Evolutionary conservation across 2,113 vertebrate species (phyloP), one percentile per base, ranked within the genome.

Genomic region (Sisor rabdophorus): DNA sequence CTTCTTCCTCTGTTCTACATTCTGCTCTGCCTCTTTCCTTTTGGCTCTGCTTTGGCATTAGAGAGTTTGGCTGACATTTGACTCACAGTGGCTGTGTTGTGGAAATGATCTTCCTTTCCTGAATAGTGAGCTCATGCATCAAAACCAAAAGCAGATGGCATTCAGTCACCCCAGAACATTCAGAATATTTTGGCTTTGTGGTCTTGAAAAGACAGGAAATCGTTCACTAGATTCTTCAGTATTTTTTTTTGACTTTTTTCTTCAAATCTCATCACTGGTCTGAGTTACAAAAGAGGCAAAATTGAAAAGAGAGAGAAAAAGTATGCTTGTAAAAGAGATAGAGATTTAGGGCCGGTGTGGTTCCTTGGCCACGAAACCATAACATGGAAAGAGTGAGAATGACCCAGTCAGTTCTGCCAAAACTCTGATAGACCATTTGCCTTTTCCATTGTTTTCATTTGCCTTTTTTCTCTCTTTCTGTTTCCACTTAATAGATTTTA

Each of bases 361-460:
- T 81, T 80, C 74, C 82, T 60, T 76, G 28, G 82, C 80, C 58
- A 80, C 82, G 80, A 87, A 87, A 87, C 84, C 84, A 69, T 85
- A 85, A 89, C 88, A 85, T 83, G 88, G 86, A 90, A 90, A 91
- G 81, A 88, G 82, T 89, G 88, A 90, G 87, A 87, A 61, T 53
- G 53, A 76, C 67, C 77, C 81, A 81, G 78, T 44, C 72, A 82
- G 70, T 78, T 67, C 79, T 83, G 85, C 87, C 89, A 90, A 79
- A 75, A 75, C 76, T 75, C 81, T 84, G 88, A 90, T 87, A 88
- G 84, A 82, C 55, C 58, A 68, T 73, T 68, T 80, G 87, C 59
- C 55, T 71, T 75, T 78, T 79, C 73, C 76, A 79, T 75, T 73
- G 69, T 79, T 79, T 84, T 79, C 74, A 65, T 77, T 82, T 55